These are phyloP conservation scores for Nemotelus pantherinus DNA, from an alignment of 2,888 invertebrate species.

Conservation along the genomic window DNA sequence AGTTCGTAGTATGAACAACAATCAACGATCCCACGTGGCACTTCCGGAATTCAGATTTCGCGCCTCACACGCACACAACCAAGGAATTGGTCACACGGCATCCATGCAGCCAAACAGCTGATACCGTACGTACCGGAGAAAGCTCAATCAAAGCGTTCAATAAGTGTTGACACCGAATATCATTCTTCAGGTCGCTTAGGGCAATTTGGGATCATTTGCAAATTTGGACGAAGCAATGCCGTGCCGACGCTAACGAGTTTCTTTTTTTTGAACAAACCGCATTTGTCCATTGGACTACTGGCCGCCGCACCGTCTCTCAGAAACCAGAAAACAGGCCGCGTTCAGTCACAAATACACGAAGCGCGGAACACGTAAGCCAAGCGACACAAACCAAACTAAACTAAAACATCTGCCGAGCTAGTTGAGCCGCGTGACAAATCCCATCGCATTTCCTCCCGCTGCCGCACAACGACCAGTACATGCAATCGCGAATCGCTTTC, in stretches of 20 bases:
- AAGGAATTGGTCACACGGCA: not conserved
- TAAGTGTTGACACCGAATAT: not conserved
- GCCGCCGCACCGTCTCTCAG: conserved; percentile 11
- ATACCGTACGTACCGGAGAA: not conserved
- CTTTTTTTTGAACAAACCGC: not conserved
- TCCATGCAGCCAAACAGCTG: not conserved
- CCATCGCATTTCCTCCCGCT: conserved; percentile 18
- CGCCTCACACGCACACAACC: conserved; percentile 17
- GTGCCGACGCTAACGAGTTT: conserved; percentile 29
- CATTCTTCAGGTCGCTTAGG: too few species aligned
- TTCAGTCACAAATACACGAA: conserved; percentile 36
- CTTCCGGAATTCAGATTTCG: conserved; percentile 19
- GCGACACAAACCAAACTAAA: conserved; percentile 41
- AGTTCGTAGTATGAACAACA: too few species aligned
- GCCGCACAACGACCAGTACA: not conserved
- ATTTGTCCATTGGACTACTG: not conserved
- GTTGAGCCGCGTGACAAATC: conserved; percentile 33
- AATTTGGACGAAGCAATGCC: not conserved
- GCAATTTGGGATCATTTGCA: too few species aligned
- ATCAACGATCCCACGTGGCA: too few species aligned
- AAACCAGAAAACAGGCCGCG: not conserved
- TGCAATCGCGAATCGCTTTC: conserved; percentile 18
- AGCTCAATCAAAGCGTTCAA: not conserved
- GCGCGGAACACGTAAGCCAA: conserved; percentile 8
- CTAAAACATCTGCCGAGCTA: conserved; percentile 44